These are phyloP conservation scores for Theropithecus gelada DNA, from an alignment of 2,113 vertebrate genomes.

Conservation along the genomic window DNA sequence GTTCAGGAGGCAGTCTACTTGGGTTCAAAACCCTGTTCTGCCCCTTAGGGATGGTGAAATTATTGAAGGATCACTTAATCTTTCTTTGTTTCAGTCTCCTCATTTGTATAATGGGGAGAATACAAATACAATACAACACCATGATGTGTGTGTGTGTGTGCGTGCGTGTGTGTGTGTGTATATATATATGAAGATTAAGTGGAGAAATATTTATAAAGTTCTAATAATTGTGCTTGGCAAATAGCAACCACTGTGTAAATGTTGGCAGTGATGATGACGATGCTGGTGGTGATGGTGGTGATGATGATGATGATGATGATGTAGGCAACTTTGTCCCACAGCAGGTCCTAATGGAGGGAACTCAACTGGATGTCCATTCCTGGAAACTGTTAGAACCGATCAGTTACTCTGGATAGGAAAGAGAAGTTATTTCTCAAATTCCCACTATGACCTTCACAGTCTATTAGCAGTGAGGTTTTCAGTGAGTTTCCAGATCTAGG, in stretches of 20 bases:
- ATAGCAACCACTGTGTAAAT: background rate
- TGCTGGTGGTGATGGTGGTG: background rate
- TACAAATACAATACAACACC: background rate
- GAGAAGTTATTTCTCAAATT: background rate
- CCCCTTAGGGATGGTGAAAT: background rate
- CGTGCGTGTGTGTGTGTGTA: background rate
- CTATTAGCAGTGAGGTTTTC: background rate
- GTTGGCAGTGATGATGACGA: background rate
- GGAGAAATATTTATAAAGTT: background rate
- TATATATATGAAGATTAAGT: background rate
- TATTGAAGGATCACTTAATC: background rate
- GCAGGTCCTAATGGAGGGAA: background rate
- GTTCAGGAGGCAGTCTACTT: background rate
- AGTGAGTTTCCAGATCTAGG: background rate
- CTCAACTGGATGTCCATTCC: constrained; percentile 7
- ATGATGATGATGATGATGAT: background rate
- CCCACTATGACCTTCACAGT: background rate
- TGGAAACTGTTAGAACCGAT: background rate
- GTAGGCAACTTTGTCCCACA: background rate
- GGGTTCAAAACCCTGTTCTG: background rate
- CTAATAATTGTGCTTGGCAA: background rate
- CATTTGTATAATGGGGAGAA: background rate
- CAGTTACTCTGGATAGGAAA: background rate
- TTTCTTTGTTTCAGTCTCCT: constrained; percentile 16
- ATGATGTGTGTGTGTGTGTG: background rate